These are phyloP conservation scores for Neoarius graeffei DNA, from an alignment of 2,113 vertebrate species.

Conservation along the genomic window DNA sequence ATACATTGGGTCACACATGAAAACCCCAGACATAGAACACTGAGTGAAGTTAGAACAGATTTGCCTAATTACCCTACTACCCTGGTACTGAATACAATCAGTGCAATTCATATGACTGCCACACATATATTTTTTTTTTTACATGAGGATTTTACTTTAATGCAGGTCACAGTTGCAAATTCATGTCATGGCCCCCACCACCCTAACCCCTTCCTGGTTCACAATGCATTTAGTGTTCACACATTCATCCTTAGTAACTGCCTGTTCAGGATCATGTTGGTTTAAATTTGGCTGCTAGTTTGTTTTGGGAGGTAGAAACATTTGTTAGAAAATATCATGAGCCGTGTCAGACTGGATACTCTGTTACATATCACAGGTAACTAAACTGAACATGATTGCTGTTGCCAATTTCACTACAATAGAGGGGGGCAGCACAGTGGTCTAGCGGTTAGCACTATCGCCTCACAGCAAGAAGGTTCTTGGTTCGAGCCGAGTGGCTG, in stretches of 20 bases:
- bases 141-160: not conserved
- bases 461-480: too few relatives aligned
- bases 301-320: not conserved
- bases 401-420: not conserved
- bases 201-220: not conserved
- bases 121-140: not conserved
- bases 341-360: not conserved
- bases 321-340: not conserved
- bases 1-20: not conserved
- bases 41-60: not conserved
- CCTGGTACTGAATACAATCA: conserved; percentile 19
- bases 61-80: conserved; percentile 22
- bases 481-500: too few relatives aligned
- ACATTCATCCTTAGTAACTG: not conserved
- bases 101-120: not conserved
- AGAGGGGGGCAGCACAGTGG: not conserved
- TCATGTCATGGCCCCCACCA: not conserved
- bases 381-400: not conserved
- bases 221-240: not conserved
- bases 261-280: not conserved
- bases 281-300: not conserved
- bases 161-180: not conserved
- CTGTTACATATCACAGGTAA: not conserved
- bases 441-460: too few relatives aligned
- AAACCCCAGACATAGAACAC: conserved; percentile 18